These are phyloP conservation scores for Heliangelus exortis DNA, from an alignment of 2,797 vertebrate species.

Conservation along the genomic window DNA sequence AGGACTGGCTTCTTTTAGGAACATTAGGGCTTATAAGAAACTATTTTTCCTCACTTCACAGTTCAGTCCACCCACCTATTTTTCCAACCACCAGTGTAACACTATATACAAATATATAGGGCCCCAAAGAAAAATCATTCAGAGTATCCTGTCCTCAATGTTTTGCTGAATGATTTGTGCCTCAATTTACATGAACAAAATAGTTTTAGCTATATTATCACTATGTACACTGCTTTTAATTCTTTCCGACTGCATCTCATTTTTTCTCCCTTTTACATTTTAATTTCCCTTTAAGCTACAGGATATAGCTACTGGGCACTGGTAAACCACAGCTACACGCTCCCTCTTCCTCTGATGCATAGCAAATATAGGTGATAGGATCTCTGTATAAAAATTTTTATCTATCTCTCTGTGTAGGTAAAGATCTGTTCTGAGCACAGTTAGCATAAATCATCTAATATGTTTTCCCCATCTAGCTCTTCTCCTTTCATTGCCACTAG, in stretches of 20 bases:
- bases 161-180: slow-evolving; percentile 6
- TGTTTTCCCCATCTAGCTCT: not conserved
- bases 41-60: slow-evolving; percentile 36
- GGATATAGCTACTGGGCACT: not conserved
- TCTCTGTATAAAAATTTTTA: not conserved
- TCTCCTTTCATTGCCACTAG: not conserved
- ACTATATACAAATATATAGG: not conserved
- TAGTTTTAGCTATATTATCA: not conserved
- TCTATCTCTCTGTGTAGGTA: not conserved
- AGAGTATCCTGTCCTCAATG: not conserved
- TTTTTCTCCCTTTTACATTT: slow-evolving; percentile 11
- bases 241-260: not conserved
- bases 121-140: not conserved
- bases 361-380: not conserved
- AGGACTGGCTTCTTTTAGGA: slow-evolving; percentile 9
- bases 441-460: not conserved
- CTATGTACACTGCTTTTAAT: not conserved
- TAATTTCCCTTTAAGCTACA: not conserved
- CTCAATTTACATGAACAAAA: slow-evolving; percentile 3
- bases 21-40: slow-evolving; percentile 45
- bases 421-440: not conserved
- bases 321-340: not conserved
- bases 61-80: slow-evolving; percentile 38
- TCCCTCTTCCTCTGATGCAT: not conserved
- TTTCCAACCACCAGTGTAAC: slow-evolving; percentile 7